Conservation (phyloP, 2,888 invertebrate genomes). For the Drosophila gaucha region DNA sequence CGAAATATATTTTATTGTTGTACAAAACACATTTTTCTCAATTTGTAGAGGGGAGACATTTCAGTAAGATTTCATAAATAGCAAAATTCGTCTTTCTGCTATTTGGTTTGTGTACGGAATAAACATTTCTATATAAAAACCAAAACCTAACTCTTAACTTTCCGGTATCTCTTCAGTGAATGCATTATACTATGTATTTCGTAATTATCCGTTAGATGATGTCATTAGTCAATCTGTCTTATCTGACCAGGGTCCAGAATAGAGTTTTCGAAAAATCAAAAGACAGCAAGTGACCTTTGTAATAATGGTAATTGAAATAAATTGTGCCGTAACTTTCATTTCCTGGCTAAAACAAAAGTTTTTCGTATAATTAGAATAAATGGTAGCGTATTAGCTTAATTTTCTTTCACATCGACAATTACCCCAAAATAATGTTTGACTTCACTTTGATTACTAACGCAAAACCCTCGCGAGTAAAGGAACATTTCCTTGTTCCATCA, state of each 20-base stretch:
- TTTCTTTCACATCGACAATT: slow-evolving; percentile 4
- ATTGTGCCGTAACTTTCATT: slow-evolving; percentile 41
- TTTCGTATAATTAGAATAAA: slow-evolving; percentile 28
- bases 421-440: slow-evolving; percentile 6
- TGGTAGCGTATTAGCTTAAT: slow-evolving; percentile 9
- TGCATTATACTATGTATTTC: neutral
- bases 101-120: neutral
- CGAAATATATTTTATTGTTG: slow-evolving; percentile 18
- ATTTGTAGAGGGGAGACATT: slow-evolving; percentile 14
- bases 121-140: neutral
- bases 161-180: neutral
- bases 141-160: neutral
- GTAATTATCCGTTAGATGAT: slow-evolving; percentile 49
- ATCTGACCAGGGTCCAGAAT: neutral
- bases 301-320: slow-evolving; percentile 59
- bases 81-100: slow-evolving; percentile 11
- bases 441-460: neutral
- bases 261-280: slow-evolving; percentile 14
- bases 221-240: slow-evolving; percentile 41
- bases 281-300: slow-evolving; percentile 47
- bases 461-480: neutral
- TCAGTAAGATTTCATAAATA: slow-evolving; percentile 14
- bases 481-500: slow-evolving; percentile 8
- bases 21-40: slow-evolving; percentile 8
- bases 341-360: slow-evolving; percentile 22